A percentile compares a stretch with the other conserved stretches of the same genome.
phyloP scores from a whole-genome alignment of 2,888 invertebrate species.

The Branchinecta sandiegonensis region DNA sequence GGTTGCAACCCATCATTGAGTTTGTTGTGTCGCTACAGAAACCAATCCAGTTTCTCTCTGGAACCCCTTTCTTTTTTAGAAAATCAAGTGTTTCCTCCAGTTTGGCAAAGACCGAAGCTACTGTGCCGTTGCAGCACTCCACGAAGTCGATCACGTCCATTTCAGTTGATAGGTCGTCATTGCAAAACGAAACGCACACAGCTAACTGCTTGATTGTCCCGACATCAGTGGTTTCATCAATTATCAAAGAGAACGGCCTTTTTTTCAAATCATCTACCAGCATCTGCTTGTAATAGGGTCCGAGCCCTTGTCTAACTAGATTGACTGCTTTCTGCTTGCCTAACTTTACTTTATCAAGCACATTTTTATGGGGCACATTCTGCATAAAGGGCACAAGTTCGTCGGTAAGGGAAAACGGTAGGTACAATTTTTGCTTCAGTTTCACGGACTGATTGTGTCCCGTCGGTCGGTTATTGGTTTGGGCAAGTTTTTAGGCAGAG shows the following conservation, averaged over 20 bases:
- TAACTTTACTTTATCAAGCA: not conserved
- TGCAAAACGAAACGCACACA: conserved; percentile 11
- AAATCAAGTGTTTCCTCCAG: not conserved
- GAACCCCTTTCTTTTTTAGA: not conserved
- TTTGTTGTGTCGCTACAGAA: conserved; percentile 12
- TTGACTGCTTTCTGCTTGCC: not conserved
- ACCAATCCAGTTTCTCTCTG: conserved; percentile 10
- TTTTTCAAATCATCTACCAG: not conserved
- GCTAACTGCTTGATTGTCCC: conserved; percentile 1
- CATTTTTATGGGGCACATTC: not conserved
- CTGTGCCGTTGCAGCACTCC: not conserved
- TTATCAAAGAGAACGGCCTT: conserved; percentile 3
- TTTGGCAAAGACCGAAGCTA: not conserved
- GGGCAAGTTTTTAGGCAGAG: not conserved
- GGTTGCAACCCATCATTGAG: conserved; percentile 5
- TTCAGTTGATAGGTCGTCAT: not conserved
- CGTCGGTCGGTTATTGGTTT: not conserved
- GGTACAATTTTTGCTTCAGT: conserved; percentile 5
- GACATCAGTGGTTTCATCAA: conserved; percentile 18
- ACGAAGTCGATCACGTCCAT: conserved; percentile 14
- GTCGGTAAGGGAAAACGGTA: conserved; percentile 17
- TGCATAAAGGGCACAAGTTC: not conserved
- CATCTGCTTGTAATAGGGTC: conserved; percentile 4
- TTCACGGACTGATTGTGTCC: not conserved
- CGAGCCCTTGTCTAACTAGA: conserved; percentile 9